Base-by-base conservation (phyloP, 2,113 vertebrate species). In the Pitta sordida region DNA sequence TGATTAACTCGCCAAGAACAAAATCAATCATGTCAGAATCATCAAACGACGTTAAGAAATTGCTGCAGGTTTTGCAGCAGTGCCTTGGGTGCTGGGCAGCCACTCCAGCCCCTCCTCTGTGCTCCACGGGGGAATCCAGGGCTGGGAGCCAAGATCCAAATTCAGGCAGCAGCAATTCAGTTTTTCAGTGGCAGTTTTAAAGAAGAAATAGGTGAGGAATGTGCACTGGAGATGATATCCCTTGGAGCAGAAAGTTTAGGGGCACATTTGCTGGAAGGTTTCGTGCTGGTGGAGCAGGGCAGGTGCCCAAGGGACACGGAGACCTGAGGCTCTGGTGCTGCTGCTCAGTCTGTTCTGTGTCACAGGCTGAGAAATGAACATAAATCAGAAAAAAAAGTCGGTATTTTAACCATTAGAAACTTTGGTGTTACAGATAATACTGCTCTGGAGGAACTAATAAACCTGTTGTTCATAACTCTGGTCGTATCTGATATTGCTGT, bases 1-100 rank as follows among this genome's bases (percentile, higher is more conserved):
- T 56, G 84, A 96, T 95, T 96, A 97, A 91, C 77, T 96, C 30
- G 15, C 75, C 39, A 74, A 91, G 95, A 81, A 85, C 73, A 87
- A 95, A 96, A 82, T 68, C 87, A 93, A 29, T 95, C 62, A 49
- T 71, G 49, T 93, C 95, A 94, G 89, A 93, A 82, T 48, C 82
- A 60, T 95, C 75, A 75, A 71, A 90, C n/a, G 52, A 27, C 3
- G 9, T n/a, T 4, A 65, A 80, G 59, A 76, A 78, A 55, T 8
- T 20, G 53, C 83, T 93, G 51, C 43, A 77, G 60, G 62, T 90
- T 94, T 82, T 60, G 81, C 68, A 49, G 63, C 34, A 9, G 52
- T 39, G 70, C 62, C 51, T 37, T 5, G 69, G 39, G 55, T 8
- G 36, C 60, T 49, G 36, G 22, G 81, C 41, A 39, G 32, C 56